Evolutionary conservation across 2,888 invertebrate species (phyloP), one percentile per base, ranked within the genome.

Genomic region (Cremastinae sp.): DNA sequence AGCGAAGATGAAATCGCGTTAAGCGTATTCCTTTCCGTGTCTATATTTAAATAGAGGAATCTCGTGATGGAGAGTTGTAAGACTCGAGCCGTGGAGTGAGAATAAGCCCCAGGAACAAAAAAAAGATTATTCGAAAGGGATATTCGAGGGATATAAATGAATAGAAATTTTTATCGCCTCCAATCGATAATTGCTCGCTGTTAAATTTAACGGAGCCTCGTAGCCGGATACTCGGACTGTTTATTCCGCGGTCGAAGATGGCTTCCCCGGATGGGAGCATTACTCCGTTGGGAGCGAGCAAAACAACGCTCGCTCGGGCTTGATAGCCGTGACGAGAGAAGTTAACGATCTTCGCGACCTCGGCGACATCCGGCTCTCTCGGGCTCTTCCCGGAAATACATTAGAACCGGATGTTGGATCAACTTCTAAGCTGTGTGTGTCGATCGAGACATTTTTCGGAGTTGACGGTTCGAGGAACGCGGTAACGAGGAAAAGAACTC

Each of bases 351-450:
- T 28, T 18, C 72, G 66, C 66, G 79, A 79, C 71, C 61, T 56
- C 41, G 62, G 66, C 71, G 74, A 69, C 72, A 51, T 78, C 58
- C 74, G 74, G 64, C 43, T 69, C 43, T 69, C 58, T 66, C 71
- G 62, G 55, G 56, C 75, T 76, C 68, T 71, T 74, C 79, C 83
- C 85, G 88, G 88, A 88, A 87, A 83, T 88, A 84, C 85, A 86
- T 87, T 87, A 86, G 83, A 85, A 83, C 82, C 85, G 87, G 87
- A 87, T 83, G 86, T 83, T 80, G 79, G 81, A 77, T 80, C 80
- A 81, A 82, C 82, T 85, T 85, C 82, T 84, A 75, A 53, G 62
- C 75, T 71, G 51, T 77, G 16, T 22, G 12, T 16, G 28, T 28
- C 28, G 28, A 28, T 28, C 28, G 28, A 28, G 28, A 28, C 28